A percentile compares a stretch with the other conserved stretches of the same genome.
These are phyloP conservation scores for Athetis lepigone DNA, from an alignment of 2,888 invertebrate genomes.

Conservation along the genomic window DNA sequence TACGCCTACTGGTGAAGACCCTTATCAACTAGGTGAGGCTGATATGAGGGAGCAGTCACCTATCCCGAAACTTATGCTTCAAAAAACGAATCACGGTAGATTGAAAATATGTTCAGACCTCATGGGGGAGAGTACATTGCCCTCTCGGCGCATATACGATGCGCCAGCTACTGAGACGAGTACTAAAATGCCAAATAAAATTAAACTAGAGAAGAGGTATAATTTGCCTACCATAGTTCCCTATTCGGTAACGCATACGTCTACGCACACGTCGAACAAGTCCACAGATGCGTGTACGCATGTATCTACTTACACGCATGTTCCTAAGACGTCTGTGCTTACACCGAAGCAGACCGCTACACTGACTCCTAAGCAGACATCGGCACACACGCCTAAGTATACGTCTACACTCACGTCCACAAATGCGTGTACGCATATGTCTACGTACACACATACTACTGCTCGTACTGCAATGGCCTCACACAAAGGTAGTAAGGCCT, in stretches of 20 bases:
- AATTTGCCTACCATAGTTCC: conserved; percentile 69
- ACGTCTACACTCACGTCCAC: conserved; percentile 36
- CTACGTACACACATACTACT: conserved; percentile 44
- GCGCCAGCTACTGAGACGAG: conserved; percentile 68
- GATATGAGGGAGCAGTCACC: conserved; percentile 87
- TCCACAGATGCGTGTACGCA: conserved; percentile 29
- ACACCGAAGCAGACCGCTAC: conserved; percentile 31
- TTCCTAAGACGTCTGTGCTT: conserved; percentile 32
- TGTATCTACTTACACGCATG: conserved; percentile 46
- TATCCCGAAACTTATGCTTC: conserved; percentile 86
- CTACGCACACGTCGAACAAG: conserved; percentile 34
- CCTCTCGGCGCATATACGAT: conserved; percentile 76
- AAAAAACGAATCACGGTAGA: conserved; percentile 80
- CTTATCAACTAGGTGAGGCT: conserved; percentile 86
- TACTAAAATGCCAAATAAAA: conserved; percentile 56
- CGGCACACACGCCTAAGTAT: conserved; percentile 28
- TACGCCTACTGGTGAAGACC: conserved; percentile 86
- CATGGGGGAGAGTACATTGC: conserved; percentile 57
- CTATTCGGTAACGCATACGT: conserved; percentile 47
- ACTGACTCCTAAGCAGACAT: conserved; percentile 26
- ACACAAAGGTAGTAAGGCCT: conserved; percentile 21
- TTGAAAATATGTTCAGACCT: conserved; percentile 75
- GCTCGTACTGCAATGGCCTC: conserved; percentile 29
- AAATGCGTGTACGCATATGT: conserved; percentile 36
- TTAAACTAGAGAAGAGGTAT: conserved; percentile 68